Percentiles rank a stretch among this genome's conserved stretches.
These are phyloP conservation scores for Dolichomitus sp. DNA, from an alignment of 2,888 invertebrate species.

Conservation along the genomic window DNA sequence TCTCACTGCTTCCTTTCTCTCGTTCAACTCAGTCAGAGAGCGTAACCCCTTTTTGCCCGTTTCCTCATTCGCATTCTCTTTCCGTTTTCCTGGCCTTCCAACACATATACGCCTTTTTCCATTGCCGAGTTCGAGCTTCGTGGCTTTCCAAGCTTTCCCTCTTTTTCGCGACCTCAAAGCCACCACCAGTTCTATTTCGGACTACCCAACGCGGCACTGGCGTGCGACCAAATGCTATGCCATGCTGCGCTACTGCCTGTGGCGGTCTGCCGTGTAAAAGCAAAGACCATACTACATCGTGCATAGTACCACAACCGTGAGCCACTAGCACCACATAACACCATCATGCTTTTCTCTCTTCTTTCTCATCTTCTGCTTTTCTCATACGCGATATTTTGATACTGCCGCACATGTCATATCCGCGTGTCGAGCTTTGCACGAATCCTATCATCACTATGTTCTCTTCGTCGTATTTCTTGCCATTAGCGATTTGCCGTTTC, in stretches of 20 bases:
- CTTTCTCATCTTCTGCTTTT: conserved; percentile 25
- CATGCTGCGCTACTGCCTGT: conserved; percentile 40
- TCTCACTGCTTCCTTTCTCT: conserved; percentile 42
- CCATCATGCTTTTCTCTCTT: conserved; percentile 15
- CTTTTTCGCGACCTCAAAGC: conserved; percentile 81
- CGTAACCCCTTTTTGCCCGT: conserved; percentile 31
- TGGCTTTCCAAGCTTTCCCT: conserved; percentile 52
- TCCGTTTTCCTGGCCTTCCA: conserved; percentile 29
- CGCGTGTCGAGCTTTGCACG: conserved; percentile 2
- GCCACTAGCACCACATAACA: conserved; percentile 32
- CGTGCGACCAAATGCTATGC: conserved; percentile 82
- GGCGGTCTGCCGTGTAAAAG: conserved; percentile 31
- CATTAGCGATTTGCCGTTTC: conserved; percentile 11
- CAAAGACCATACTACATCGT: conserved; percentile 46
- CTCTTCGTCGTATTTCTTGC: conserved; percentile 1
- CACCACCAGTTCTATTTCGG: conserved; percentile 80
- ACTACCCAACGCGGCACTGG: conserved; percentile 80
- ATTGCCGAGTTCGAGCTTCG: conserved; percentile 58
- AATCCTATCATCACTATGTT: neutral
- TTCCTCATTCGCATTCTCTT: conserved; percentile 51
- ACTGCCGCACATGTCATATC: neutral
- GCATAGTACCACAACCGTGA: conserved; percentile 31
- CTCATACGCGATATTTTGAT: conserved; percentile 28
- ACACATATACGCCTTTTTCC: conserved; percentile 56
- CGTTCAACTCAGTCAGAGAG: conserved; percentile 36